A percentile compares a stretch with the other conserved stretches of the same genome.
Conservation (phyloP, 1,140 invertebrate genomes). For the Drosophila fuyamai region DNA sequence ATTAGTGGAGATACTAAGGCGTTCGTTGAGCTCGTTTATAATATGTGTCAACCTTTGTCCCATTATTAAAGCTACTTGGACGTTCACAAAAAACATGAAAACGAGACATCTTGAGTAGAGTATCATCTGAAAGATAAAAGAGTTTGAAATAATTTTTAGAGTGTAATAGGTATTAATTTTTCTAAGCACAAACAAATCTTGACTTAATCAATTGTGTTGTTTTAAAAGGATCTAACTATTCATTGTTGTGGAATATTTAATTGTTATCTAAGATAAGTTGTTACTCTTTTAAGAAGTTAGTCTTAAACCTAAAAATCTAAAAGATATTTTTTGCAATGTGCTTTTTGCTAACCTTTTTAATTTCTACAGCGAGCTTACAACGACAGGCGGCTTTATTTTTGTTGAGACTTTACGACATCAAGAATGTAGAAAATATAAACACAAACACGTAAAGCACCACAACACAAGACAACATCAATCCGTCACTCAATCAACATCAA, state of each 20-base stretch:
- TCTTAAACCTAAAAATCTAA: too few relatives aligned
- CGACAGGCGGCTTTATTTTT: constrained; percentile 4
- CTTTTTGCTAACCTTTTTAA: not conserved
- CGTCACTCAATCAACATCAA: constrained; percentile 59
- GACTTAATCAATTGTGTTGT: not conserved
- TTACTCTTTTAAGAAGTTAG: too few relatives aligned
- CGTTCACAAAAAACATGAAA: constrained; percentile 1
- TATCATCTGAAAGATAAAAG: constrained; percentile 53
- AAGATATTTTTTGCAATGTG: not conserved
- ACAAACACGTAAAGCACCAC: constrained; percentile 15
- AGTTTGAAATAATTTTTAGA: too few relatives aligned
- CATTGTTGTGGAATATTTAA: too few relatives aligned
- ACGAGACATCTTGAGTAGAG: not conserved
- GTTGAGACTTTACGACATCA: constrained; percentile 16
- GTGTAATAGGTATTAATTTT: too few relatives aligned
- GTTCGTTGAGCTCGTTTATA: constrained; percentile 41
- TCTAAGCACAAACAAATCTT: too few relatives aligned
- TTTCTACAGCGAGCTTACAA: not conserved
- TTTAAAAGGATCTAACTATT: not conserved
- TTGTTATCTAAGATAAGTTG: too few relatives aligned
- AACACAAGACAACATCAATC: constrained; percentile 38
- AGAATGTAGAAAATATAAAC: constrained; percentile 28
- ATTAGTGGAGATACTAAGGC: constrained; percentile 31
- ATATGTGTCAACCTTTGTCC: not conserved
- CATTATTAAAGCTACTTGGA: not conserved